Evolutionary conservation across 2,113 vertebrate species (phyloP).

Genomic region (Antidorcas marsupialis): DNA sequence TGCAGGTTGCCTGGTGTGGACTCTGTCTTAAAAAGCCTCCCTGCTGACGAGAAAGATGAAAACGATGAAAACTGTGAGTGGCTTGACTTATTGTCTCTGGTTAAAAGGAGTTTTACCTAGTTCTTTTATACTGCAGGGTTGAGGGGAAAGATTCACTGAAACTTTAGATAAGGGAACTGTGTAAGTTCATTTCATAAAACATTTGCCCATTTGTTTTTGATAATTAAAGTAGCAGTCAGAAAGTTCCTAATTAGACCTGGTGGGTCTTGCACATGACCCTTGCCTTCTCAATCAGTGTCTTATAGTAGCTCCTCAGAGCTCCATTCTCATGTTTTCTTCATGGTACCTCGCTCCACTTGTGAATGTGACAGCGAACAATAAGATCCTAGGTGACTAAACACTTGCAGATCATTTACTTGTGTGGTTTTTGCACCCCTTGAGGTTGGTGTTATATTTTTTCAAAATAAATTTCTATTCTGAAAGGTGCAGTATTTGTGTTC

Average conservation of each 20-base stretch:
- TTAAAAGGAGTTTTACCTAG: not conserved
- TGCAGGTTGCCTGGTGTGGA: conserved; percentile 95
- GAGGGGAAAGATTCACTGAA: not conserved
- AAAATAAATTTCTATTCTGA: not conserved
- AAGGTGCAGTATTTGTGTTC: not conserved
- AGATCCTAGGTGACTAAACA: not conserved
- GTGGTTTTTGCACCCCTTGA: not conserved
- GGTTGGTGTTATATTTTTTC: not conserved
- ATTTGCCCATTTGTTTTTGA: not conserved
- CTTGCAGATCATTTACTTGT: not conserved
- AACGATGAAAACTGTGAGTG: conserved; percentile 92
- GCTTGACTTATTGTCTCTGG: not conserved
- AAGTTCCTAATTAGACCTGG: not conserved
- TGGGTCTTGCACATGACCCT: not conserved
- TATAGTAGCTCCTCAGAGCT: not conserved
- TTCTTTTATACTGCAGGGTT: not conserved
- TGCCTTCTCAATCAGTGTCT: not conserved
- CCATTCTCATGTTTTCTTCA: not conserved
- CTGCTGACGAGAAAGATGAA: conserved; percentile 91
- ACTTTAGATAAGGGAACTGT: not conserved
- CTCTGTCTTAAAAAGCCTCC: conserved; percentile 92
- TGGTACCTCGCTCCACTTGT: not conserved
- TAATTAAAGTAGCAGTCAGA: not conserved
- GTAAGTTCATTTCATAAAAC: not conserved
- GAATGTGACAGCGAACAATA: not conserved